phyloP scores from a whole-genome alignment of 64 coral and sea anemone genomes.

The Hydrozoanthus tunicans region DNA sequence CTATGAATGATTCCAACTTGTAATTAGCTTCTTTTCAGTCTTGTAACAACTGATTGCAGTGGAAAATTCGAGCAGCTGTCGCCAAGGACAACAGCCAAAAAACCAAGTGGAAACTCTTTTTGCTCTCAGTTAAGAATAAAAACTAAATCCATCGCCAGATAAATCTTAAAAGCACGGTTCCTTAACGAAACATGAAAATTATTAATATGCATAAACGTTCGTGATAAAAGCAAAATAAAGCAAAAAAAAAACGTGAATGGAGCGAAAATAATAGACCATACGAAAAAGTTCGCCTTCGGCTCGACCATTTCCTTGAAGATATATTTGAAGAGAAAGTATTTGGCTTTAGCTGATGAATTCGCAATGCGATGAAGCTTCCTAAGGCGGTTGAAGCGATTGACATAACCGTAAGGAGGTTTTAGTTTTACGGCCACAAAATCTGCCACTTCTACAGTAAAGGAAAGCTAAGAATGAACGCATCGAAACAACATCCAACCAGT shows the following conservation, averaged over 20 bases:
- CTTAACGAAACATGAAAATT: neutral
- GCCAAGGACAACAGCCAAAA: neutral
- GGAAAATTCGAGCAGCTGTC: neutral
- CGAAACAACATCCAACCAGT: no score
- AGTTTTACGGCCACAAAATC: no score
- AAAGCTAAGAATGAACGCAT: no score
- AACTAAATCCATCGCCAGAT: neutral
- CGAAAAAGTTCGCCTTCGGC: no score
- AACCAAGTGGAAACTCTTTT: neutral
- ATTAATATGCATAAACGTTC: neutral
- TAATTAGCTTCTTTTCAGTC: conserved; percentile 14
- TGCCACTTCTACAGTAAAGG: no score
- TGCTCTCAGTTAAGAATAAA: neutral
- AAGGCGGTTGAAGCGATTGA: no score
- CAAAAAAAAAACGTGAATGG: neutral
- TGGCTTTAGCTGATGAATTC: no score
- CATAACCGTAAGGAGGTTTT: no score
- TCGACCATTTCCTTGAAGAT: no score
- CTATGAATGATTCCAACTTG: neutral
- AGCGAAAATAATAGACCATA: neutral
- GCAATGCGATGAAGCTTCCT: no score
- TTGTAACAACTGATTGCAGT: neutral
- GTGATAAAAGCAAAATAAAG: neutral
- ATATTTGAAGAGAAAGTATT: no score
- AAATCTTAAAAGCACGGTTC: neutral